phyloP scores from a whole-genome alignment of 2,888 invertebrate genomes.

The Laspeyria flexula region DNA sequence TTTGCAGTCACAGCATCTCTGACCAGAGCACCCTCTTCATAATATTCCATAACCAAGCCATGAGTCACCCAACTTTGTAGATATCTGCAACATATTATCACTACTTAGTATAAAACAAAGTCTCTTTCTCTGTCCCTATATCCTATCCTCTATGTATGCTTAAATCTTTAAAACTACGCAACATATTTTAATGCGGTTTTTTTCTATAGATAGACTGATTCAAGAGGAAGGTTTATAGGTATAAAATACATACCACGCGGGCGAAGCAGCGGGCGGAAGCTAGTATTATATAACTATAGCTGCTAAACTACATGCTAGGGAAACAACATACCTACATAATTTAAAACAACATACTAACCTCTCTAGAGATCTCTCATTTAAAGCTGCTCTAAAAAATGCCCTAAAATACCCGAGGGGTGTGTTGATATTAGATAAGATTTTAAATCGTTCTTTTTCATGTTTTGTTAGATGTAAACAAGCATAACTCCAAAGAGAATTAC shows the following conservation, averaged over 20 bases:
- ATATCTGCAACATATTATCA: constrained; percentile 77
- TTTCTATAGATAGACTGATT: too few relatives aligned
- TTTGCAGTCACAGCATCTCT: constrained; percentile 92
- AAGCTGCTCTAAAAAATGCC: constrained; percentile 94
- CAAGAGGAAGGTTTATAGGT: too few relatives aligned
- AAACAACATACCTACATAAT: too few relatives aligned
- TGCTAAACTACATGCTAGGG: too few relatives aligned
- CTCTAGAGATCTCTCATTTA: constrained; percentile 96
- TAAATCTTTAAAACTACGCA: too few relatives aligned
- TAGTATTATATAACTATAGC: too few relatives aligned
- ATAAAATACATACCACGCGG: too few relatives aligned
- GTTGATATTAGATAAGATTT: constrained; percentile 83
- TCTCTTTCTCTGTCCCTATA: too few relatives aligned
- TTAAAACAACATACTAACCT: too few relatives aligned
- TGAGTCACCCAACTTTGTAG: constrained; percentile 91
- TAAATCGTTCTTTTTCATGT: constrained; percentile 95
- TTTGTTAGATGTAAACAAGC: constrained; percentile 92
- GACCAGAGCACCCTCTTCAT: constrained; percentile 95
- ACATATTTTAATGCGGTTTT: too few relatives aligned
- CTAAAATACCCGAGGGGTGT: constrained; percentile 91
- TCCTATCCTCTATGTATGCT: too few relatives aligned
- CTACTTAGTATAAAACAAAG: not conserved
- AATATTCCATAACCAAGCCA: constrained; percentile 88
- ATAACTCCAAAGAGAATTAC: constrained; percentile 91
- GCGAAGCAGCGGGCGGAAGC: too few relatives aligned